phyloP scores from a whole-genome alignment of 2,888 invertebrate species.

The Lathronympha strigana region DNA sequence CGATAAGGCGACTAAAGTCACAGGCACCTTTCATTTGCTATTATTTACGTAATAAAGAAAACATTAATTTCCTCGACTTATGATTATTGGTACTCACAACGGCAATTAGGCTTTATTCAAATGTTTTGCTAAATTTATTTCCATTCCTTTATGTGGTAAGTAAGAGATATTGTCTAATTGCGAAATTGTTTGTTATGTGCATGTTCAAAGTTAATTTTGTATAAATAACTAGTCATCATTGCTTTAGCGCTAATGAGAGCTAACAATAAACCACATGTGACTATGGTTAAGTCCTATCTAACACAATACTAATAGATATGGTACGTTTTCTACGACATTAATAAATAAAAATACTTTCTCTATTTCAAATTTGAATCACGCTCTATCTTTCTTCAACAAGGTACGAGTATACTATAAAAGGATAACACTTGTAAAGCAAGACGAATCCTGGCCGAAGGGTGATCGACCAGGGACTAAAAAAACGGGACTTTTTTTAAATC shows the following conservation, averaged over 20 bases:
- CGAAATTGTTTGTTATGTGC: too few relatives aligned
- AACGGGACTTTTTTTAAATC: conserved; percentile 44
- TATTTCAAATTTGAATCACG: conserved; percentile 48
- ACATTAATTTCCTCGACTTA: conserved; percentile 22
- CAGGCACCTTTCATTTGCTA: conserved; percentile 46
- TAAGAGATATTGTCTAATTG: too few relatives aligned
- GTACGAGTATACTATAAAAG: conserved; percentile 52
- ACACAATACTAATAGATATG: background rate
- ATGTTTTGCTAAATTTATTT: background rate
- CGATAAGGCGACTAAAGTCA: conserved; percentile 54
- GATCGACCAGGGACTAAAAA: conserved; percentile 50
- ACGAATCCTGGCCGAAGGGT: conserved; percentile 66
- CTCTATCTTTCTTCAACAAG: conserved; percentile 56
- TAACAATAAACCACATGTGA: background rate
- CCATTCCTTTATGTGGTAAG: too few relatives aligned
- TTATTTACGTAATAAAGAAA: conserved; percentile 33
- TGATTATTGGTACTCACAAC: conserved; percentile 7
- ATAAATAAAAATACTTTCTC: background rate
- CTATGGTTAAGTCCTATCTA: too few relatives aligned
- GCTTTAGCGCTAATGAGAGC: too few relatives aligned
- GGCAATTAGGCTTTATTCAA: background rate
- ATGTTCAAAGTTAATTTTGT: too few relatives aligned
- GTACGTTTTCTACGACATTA: background rate
- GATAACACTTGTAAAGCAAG: conserved; percentile 72
- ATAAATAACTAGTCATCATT: too few relatives aligned